phyloP scores from a whole-genome alignment of 30 jellyfish, hydroid and myxozoan species.

The Catostylus mosaicus region DNA sequence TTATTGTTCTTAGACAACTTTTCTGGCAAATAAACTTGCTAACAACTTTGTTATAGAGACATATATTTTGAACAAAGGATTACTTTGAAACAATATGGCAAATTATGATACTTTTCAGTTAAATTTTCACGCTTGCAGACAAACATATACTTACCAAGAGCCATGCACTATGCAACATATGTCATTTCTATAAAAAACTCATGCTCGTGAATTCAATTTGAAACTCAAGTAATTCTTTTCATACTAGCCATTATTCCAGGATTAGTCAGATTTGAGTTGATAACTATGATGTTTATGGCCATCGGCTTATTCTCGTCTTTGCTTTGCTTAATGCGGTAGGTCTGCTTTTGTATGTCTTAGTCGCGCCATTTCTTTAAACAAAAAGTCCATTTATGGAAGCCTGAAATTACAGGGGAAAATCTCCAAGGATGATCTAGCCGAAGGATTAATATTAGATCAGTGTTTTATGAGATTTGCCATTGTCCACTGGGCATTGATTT shows the following conservation, averaged over 20 bases:
- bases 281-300: conserved; percentile 7
- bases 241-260: neutral
- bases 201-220: conserved; percentile 1
- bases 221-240: conserved; percentile 3
- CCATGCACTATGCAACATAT: neutral
- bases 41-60: too few relatives aligned
- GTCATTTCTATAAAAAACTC: neutral
- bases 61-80: too few relatives aligned
- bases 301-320: neutral
- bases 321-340: conserved; percentile 41
- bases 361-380: neutral
- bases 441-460: neutral
- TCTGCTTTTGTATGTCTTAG: neutral
- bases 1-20: too few relatives aligned
- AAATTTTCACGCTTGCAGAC: neutral
- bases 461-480: neutral
- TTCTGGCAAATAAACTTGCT: too few relatives aligned
- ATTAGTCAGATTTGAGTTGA: neutral
- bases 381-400: neutral
- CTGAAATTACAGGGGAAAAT: neutral
- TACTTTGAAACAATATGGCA: too few relatives aligned
- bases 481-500: neutral
- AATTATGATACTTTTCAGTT: too few relatives aligned
- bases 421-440: neutral
- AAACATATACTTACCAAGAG: neutral